Evolutionary conservation across 2,113 vertebrate genomes (phyloP), one percentile per base, ranked within the genome.

Genomic region (Channa argus): DNA sequence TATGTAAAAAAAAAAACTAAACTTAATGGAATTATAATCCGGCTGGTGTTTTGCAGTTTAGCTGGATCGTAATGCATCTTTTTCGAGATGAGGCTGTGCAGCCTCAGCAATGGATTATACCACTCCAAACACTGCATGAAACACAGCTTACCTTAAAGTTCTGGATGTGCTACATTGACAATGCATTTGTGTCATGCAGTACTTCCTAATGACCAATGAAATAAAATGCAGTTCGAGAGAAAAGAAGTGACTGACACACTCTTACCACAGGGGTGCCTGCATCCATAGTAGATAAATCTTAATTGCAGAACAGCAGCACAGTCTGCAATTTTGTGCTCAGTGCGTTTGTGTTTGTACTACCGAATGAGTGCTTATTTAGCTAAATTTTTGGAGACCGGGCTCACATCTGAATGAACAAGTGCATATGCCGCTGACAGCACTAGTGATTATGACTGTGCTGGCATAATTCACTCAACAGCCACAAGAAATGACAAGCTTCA

Each of bases 401-500:
- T 50, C 15, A 58, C 54, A 58, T 72, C 45, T 66, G 52, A 70
- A 69, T 66, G 54, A 77, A 80, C 54, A 51, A 77, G 54, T 58
- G 59, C 73, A 63, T 39, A 66, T 33, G 74, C 56, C 37, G 80
- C 63, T 64, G 74, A 80, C 70, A 65, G 56, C 54, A 72, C 47
- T 61, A 74, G 60, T 81, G 69, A 67, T 82, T 78, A 71, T 67
- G 65, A 51, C 41, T 64, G 2, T 36, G 50, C 59, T 10, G 10
- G 61, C 50, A 74, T 71, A 74, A 79, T 86, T 87, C 71, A 83
- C 55, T 79, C 56, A 87, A 79, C 64, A 82, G 66, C 15, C 47
- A 73, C 59, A 54, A 50, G 64, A 82, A 79, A 86, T 87, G 44
- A 87, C 54, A 50, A 68, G 76, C 80, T 71, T 66, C 60, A 67